Percentiles rank a stretch among this genome's conserved stretches.
Evolutionary conservation across 2,797 vertebrate genomes (phyloP).

Genomic region (Gymnothorax reevesii): DNA sequence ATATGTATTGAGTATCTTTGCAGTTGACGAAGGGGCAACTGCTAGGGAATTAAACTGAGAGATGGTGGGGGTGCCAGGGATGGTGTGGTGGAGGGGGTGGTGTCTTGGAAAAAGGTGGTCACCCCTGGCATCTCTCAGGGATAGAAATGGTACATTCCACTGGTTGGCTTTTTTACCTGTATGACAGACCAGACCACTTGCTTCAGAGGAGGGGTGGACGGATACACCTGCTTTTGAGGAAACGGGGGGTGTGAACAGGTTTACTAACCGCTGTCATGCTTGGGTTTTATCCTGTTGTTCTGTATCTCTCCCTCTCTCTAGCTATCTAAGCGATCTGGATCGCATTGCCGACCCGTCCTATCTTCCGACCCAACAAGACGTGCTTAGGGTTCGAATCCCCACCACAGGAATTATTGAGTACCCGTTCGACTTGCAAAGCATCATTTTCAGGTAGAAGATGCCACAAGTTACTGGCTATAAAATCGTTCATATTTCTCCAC

Average conservation of each 20-base stretch:
- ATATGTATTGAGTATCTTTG: background rate
- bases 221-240: conserved; percentile 63
- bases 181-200: background rate
- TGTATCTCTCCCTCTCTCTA: conserved; percentile 36
- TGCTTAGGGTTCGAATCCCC: conserved; percentile 83
- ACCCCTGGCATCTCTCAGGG: conserved; percentile 47
- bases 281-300: conserved; percentile 33
- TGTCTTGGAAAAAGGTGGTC: conserved; percentile 42
- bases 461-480: conserved; percentile 14
- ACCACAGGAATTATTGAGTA: conserved; percentile 85
- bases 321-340: conserved; percentile 82
- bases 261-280: conserved; percentile 33
- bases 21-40: background rate
- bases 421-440: conserved; percentile 84
- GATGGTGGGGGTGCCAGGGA: background rate
- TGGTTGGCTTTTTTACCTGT: conserved; percentile 51
- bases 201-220: background rate
- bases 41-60: conserved; percentile 15
- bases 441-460: conserved; percentile 83
- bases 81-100: conserved; percentile 38
- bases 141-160: conserved; percentile 48
- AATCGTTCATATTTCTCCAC: background rate
- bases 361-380: conserved; percentile 84
- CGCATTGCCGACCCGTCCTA: conserved; percentile 76
- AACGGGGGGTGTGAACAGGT: conserved; percentile 45